Conservation (phyloP, 1,140 invertebrate species). For the Papilio polytes region DNA sequence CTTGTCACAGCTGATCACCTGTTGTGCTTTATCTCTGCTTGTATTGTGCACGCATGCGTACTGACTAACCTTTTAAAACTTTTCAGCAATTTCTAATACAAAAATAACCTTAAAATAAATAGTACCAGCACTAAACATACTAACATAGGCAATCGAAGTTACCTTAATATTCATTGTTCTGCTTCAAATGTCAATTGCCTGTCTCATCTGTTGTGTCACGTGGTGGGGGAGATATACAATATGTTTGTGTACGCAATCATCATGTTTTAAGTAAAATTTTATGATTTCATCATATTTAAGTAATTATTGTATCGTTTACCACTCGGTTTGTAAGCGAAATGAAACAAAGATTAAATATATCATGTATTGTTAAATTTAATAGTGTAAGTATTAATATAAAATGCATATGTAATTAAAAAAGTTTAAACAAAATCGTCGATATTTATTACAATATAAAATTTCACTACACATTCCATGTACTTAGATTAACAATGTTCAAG, state of each 20-base stretch:
- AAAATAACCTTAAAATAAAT: conserved; percentile 56
- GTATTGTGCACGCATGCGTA: conserved; percentile 77
- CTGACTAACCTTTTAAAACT: conserved; percentile 76
- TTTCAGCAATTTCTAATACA: conserved; percentile 79
- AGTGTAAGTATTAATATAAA: background rate
- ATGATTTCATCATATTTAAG: background rate
- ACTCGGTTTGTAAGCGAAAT: background rate
- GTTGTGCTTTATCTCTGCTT: conserved; percentile 75
- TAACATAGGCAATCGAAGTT: conserved; percentile 25
- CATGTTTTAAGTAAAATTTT: background rate
- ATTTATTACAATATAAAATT: background rate
- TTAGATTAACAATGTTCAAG: background rate
- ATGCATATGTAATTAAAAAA: background rate
- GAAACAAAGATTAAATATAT: background rate
- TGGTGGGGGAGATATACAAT: conserved; percentile 43
- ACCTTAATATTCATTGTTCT: conserved; percentile 22
- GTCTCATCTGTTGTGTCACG: conserved; percentile 57
- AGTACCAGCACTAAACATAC: conserved; percentile 44
- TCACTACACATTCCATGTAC: background rate
- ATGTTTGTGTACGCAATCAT: background rate
- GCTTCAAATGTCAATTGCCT: conserved; percentile 49
- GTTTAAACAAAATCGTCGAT: background rate
- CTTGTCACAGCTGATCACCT: conserved; percentile 73
- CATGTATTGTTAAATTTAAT: background rate
- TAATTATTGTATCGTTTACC: background rate